Evolutionary conservation across 2,113 vertebrate species (phyloP).

Genomic region (Pseudorhombus dupliciocellatus): DNA sequence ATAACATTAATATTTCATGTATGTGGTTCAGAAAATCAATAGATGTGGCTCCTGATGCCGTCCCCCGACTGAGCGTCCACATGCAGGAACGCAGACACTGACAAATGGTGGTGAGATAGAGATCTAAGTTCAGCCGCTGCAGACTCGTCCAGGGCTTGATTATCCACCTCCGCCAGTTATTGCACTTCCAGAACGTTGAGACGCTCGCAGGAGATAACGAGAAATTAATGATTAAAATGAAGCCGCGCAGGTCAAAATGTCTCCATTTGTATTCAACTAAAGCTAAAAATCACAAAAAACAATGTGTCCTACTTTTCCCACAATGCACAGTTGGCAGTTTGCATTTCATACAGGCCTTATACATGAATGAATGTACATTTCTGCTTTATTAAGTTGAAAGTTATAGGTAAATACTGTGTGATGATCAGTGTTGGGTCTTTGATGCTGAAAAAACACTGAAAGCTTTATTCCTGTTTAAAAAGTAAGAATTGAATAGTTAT

Average conservation of each 20-base stretch:
- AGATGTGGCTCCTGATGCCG: constrained; percentile 35
- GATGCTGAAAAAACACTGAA: no score
- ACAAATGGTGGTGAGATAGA: neutral
- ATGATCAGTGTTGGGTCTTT: no score
- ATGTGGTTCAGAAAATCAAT: constrained; percentile 64
- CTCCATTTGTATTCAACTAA: neutral
- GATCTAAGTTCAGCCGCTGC: neutral
- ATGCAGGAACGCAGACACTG: neutral
- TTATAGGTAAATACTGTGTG: no score
- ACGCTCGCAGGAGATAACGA: neutral
- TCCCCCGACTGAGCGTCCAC: constrained; percentile 4
- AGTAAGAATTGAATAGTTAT: no score
- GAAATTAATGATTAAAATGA: neutral
- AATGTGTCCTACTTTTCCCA: no score
- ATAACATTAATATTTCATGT: constrained; percentile 73
- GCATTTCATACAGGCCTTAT: no score
- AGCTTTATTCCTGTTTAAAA: no score
- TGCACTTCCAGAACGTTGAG: neutral
- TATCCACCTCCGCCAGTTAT: neutral
- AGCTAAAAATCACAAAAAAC: neutral
- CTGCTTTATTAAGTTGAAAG: no score
- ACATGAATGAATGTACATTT: no score
- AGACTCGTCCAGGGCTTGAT: neutral
- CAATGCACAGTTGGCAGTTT: no score
- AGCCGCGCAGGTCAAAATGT: neutral